Evolutionary conservation across 2,797 vertebrate genomes (phyloP).

Genomic region (Acanthiza pusilla): DNA sequence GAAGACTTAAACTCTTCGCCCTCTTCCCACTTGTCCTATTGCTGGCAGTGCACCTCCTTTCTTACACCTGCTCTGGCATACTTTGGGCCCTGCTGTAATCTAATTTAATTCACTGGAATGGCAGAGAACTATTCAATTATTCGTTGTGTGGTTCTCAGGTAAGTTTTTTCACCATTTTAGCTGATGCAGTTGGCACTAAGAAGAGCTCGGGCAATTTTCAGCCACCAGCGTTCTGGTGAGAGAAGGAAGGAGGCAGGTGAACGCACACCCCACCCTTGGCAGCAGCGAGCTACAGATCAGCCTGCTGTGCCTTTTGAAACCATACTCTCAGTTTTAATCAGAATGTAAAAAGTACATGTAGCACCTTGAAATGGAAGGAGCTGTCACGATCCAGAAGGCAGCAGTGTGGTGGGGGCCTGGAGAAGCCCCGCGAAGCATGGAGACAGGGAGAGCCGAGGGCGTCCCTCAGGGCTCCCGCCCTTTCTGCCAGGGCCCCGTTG

Average conservation of each 20-base stretch:
- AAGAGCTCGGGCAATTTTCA: background rate
- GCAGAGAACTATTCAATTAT: background rate
- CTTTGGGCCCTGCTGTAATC: background rate
- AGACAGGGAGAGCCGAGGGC: rapidly evolving
- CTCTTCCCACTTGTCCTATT: background rate
- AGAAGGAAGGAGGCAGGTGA: rapidly evolving
- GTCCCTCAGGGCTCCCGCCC: background rate
- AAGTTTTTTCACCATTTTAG: background rate
- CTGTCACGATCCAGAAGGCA: rapidly evolving
- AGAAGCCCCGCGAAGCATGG: rapidly evolving
- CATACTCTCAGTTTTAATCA: background rate
- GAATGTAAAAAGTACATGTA: background rate
- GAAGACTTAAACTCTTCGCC: background rate
- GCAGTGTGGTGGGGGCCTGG: rapidly evolving
- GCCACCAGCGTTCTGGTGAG: background rate
- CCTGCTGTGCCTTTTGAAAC: background rate
- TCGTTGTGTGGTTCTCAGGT: background rate
- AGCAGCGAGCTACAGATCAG: rapidly evolving
- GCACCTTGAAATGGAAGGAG: background rate
- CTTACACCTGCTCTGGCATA: background rate
- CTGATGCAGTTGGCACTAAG: background rate
- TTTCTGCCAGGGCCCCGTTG: background rate
- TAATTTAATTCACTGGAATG: background rate
- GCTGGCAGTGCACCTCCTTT: background rate
- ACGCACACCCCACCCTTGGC: rapidly evolving